Evolutionary conservation across 2,797 vertebrate genomes (phyloP).

Genomic region (Acipenser transmontanus): DNA sequence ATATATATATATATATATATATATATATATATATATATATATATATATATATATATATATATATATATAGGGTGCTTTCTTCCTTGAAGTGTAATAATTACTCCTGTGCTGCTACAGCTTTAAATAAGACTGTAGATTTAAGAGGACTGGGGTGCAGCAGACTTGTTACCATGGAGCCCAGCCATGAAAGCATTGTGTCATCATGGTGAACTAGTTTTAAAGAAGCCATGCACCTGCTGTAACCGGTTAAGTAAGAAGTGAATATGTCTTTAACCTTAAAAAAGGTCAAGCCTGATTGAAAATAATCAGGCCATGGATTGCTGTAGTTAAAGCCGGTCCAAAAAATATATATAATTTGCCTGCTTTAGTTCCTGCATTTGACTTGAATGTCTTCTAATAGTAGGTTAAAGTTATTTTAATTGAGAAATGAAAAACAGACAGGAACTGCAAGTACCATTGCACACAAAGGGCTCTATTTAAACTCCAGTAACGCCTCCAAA

Average conservation of each 20-base stretch:
- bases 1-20: neutral
- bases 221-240: constrained; percentile 53
- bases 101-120: constrained; percentile 46
- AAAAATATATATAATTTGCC: constrained; percentile 51
- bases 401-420: constrained; percentile 66
- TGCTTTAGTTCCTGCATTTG: constrained; percentile 52
- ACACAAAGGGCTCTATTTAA: constrained; percentile 59
- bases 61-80: neutral
- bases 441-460: constrained; percentile 66
- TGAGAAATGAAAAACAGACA: constrained; percentile 60
- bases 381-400: constrained; percentile 62
- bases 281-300: constrained; percentile 65
- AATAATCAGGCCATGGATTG: constrained; percentile 58
- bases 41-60: neutral
- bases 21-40: neutral
- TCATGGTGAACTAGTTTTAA: constrained; percentile 34
- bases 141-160: constrained; percentile 39
- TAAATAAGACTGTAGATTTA: constrained; percentile 40
- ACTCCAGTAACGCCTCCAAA: constrained; percentile 45
- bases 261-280: constrained; percentile 73
- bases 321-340: constrained; percentile 42
- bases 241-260: constrained; percentile 73
- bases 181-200: constrained; percentile 18
- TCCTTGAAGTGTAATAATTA: neutral
- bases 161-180: constrained; percentile 50